These are phyloP conservation scores for Ptychadena robeensis DNA, from an alignment of 2,797 vertebrate species.

Conservation along the genomic window DNA sequence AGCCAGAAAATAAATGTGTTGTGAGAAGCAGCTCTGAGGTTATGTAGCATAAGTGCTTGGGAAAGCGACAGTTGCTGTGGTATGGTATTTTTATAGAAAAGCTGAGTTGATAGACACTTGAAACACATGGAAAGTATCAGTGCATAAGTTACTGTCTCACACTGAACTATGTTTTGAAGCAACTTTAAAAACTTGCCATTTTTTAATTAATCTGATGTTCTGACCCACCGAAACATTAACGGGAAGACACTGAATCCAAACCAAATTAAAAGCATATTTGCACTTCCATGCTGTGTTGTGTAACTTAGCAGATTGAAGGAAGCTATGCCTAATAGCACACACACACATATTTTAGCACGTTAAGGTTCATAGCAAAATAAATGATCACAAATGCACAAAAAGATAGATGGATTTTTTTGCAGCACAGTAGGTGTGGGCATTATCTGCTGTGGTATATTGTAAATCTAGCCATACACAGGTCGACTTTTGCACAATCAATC, in stretches of 20 bases:
- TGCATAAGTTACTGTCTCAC: constrained; percentile 66
- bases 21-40: constrained; percentile 30
- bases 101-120: constrained; percentile 64
- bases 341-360: too few relatives aligned
- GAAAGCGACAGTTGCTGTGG: constrained; percentile 63
- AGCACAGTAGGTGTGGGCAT: too few relatives aligned
- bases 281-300: too few relatives aligned
- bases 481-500: too few relatives aligned
- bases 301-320: too few relatives aligned
- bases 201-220: constrained; percentile 59
- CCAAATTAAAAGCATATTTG: background rate
- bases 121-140: constrained; percentile 65
- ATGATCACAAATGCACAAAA: too few relatives aligned
- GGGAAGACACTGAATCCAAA: background rate
- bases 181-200: constrained; percentile 62
- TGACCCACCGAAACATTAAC: constrained; percentile 17
- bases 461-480: too few relatives aligned
- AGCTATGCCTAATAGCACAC: too few relatives aligned
- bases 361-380: too few relatives aligned
- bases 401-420: too few relatives aligned
- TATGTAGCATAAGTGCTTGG: constrained; percentile 47
- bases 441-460: too few relatives aligned
- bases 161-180: constrained; percentile 59
- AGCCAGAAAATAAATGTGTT: constrained; percentile 59
- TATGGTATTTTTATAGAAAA: constrained; percentile 64